A percentile compares a stretch with the other conserved stretches of the same genome.
Evolutionary conservation across 2,113 vertebrate species (phyloP).

Genomic region (Caloenas nicobarica): DNA sequence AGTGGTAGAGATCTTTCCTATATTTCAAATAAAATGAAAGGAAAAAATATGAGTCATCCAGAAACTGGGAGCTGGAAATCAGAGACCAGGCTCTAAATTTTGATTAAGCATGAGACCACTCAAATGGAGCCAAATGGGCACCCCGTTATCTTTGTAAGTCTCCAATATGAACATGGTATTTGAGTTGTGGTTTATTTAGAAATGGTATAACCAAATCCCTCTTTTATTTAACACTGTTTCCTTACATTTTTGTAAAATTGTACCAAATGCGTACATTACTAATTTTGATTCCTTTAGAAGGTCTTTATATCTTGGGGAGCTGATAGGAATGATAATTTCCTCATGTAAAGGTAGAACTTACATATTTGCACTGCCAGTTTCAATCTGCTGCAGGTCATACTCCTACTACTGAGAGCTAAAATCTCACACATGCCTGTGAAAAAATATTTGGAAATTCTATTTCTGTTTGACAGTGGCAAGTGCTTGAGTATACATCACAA

Average conservation of each 20-base stretch:
- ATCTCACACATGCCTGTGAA: not conserved
- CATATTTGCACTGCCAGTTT: not conserved
- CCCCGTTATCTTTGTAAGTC: not conserved
- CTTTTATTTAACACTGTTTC: not conserved
- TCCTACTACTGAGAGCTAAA: not conserved
- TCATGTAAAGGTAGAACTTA: not conserved
- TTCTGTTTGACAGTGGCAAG: not conserved
- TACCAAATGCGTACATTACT: not conserved
- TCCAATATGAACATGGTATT: not conserved
- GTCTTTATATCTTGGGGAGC: not conserved
- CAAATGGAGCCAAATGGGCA: not conserved
- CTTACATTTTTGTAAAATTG: not conserved
- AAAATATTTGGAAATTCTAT: slow-evolving; percentile 13
- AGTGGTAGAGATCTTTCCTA: not conserved
- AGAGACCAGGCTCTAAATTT: not conserved
- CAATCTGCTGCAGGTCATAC: not conserved
- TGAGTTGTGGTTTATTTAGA: not conserved
- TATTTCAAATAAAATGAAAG: not conserved
- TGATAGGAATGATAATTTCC: not conserved
- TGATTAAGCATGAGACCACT: not conserved
- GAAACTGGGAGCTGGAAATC: not conserved
- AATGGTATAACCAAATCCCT: not conserved
- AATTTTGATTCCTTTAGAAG: not conserved
- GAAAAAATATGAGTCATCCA: not conserved
- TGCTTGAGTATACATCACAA: not conserved